These are phyloP conservation scores for Endomychus coccineus DNA, from an alignment of 2,888 invertebrate genomes.

Conservation along the genomic window DNA sequence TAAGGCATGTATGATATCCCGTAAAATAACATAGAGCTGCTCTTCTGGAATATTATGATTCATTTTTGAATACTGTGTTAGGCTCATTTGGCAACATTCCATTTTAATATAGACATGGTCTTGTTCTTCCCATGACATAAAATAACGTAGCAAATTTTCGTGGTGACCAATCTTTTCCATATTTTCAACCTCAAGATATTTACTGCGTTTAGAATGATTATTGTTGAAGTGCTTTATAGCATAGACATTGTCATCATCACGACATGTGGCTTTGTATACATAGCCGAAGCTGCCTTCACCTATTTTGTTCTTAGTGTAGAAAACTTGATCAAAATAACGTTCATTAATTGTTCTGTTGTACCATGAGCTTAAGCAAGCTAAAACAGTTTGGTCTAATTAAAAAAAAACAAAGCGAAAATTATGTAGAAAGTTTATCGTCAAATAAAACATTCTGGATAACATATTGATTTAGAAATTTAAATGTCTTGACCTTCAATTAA, in stretches of 20 bases:
- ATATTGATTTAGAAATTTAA: too few relatives aligned
- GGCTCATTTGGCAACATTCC: slow-evolving; percentile 59
- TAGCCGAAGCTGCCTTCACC: slow-evolving; percentile 73
- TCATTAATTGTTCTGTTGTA: slow-evolving; percentile 39
- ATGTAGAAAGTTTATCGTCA: not conserved
- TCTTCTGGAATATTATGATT: slow-evolving; percentile 53
- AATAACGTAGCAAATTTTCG: slow-evolving; percentile 58
- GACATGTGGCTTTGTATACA: slow-evolving; percentile 59
- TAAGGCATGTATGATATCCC: slow-evolving; percentile 57
- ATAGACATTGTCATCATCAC: slow-evolving; percentile 58
- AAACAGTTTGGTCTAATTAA: too few relatives aligned
- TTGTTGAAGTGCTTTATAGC: slow-evolving; percentile 63
- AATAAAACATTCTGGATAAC: not conserved
- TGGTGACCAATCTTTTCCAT: slow-evolving; percentile 62
- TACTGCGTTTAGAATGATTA: slow-evolving; percentile 50
- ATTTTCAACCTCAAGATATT: slow-evolving; percentile 59
- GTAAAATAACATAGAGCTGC: slow-evolving; percentile 58
- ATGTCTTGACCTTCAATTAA: too few relatives aligned
- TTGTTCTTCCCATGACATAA: slow-evolving; percentile 67
- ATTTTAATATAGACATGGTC: slow-evolving; percentile 61
- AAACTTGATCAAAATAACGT: slow-evolving; percentile 62
- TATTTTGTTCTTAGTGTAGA: slow-evolving; percentile 52
- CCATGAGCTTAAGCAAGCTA: slow-evolving; percentile 33
- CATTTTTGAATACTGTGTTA: slow-evolving; percentile 51
- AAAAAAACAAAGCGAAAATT: slow-evolving; percentile 7